Base-by-base conservation (phyloP, 2,888 invertebrate species). In the Ennomos erosarius region DNA sequence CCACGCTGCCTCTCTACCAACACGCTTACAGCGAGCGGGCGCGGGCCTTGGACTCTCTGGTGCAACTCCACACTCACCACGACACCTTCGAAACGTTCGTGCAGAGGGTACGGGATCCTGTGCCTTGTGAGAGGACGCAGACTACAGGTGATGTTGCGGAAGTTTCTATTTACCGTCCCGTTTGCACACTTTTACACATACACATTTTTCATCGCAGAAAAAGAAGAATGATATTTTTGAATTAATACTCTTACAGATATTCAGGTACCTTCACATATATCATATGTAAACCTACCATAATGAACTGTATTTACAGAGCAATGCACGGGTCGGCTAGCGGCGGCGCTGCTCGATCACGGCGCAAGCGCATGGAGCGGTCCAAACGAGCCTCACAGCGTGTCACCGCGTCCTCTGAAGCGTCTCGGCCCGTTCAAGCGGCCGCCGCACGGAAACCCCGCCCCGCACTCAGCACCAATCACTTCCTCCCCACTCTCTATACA, bases 1-100 rank as follows among this genome's bases (percentile, higher is more conserved):
- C 97, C 58, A 96, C 97, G 49, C 94, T 99, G 86, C 96, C 97
- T 74, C 95, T 96, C 75, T 99, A 97, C 91, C 98, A 98, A 87
- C 97, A 98, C 85, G 98, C 98, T 82, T 98, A 98, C 89, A 97
- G 98, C 86, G 99, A 99, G 90, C 94, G 99, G 69, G 95, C 97
- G 70, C 94, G 97, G 69, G 96, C 96, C 34, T 93, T 99, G 66
- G 96, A 97, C 76, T 96, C 96, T 51, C 96, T 99, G 34, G 96
- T 98, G 56, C 94, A 94, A 61, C 95, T 97, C 73, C 97, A 98
- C 89, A 97, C 97, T 82, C 96, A 96, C 82, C 95, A 95, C 60
- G 95, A 97, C 66, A 98, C 98, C 53, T 99, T 98, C 91, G 99
- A 99, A 90, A 96, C 96, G 68, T 99, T 91, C 82, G 89, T 91